Evolutionary conservation across 1,140 invertebrate species (phyloP).

Genomic region (Bombus superbus): DNA sequence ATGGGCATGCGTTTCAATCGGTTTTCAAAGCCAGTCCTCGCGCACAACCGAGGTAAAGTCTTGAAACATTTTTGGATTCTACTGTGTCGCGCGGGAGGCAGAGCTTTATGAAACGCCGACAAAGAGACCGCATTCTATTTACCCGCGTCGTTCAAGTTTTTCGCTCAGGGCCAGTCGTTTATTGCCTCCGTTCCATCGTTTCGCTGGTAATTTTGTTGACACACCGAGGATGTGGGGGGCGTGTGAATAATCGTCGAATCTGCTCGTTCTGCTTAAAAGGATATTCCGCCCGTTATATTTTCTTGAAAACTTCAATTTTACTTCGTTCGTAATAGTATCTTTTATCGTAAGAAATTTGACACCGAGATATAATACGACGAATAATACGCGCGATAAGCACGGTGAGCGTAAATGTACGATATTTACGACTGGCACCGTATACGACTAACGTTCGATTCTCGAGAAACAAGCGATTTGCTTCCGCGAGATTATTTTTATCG

Average conservation of each 20-base stretch:
- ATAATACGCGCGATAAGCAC: too few species aligned
- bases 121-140: conserved; percentile 61
- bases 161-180: conserved; percentile 28
- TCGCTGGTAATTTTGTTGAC: conserved; percentile 54
- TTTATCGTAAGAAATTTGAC: too few species aligned
- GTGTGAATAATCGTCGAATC: conserved; percentile 34
- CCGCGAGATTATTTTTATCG: not conserved
- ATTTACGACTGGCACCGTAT: too few species aligned
- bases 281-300: not conserved
- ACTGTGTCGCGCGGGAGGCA: not conserved
- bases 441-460: not conserved
- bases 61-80: conserved; percentile 48
- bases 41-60: not conserved
- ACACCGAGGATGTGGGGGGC: conserved; percentile 14
- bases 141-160: conserved; percentile 43
- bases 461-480: not conserved
- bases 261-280: not conserved
- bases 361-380: too few species aligned
- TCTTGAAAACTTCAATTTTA: too few species aligned
- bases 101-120: conserved; percentile 48
- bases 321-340: too few species aligned
- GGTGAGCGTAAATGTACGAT: too few species aligned
- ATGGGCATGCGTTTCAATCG: not conserved
- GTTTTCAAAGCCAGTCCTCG: not conserved
- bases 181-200: conserved; percentile 31